Base-by-base conservation (phyloP, 2,888 invertebrate genomes). In the Pardosa pseudoannulata region DNA sequence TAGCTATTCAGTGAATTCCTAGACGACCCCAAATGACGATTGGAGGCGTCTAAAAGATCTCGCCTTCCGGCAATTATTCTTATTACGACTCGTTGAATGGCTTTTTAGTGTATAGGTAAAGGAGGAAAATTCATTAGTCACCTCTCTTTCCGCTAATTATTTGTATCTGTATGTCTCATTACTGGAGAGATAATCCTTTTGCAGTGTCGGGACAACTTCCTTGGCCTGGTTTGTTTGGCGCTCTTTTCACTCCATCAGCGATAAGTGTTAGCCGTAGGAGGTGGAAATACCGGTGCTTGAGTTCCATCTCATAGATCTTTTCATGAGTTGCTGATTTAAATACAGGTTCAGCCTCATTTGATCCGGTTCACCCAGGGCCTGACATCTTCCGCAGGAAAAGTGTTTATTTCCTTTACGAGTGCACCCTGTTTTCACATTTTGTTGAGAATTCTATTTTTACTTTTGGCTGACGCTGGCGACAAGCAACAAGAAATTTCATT, bases 61-160 rank as follows among this genome's bases (percentile, higher is more conserved):
- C 13, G n/a, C 64, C 64, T 67, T 32, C 50, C 71, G 13, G 41
- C 32, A 64, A 72, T 73, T 62, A 31, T 46, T 65, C 67, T 41
- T 39, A 73, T 72, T 39, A 73, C 6, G 32, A 9, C 27, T 50
- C 71, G n/a, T 32, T 72, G 64, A 80, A 65, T 11, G 50, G 7
- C 39, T 67, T 64, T 13, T 32, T 72, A 62, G 70, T 70, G 79
- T 64, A 71, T 23, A 71, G 41, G 72, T 64, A 72, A 41, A 46
- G 13, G 75, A 46, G 46, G 31, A 70, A 62, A 62, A 70, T 50
- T 62, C 70, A 65, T 32, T 76, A 50, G 65, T 73, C 65, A 65
- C 50, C 65, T 65, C 46, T 67, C 3, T 67, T 28, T 32, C 46
- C 39, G 72, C 32, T 80, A 80, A 80, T 80, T 80, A 80, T 19